Evolutionary conservation across 2,113 vertebrate genomes (phyloP).

Genomic region (Otocyon megalotis): DNA sequence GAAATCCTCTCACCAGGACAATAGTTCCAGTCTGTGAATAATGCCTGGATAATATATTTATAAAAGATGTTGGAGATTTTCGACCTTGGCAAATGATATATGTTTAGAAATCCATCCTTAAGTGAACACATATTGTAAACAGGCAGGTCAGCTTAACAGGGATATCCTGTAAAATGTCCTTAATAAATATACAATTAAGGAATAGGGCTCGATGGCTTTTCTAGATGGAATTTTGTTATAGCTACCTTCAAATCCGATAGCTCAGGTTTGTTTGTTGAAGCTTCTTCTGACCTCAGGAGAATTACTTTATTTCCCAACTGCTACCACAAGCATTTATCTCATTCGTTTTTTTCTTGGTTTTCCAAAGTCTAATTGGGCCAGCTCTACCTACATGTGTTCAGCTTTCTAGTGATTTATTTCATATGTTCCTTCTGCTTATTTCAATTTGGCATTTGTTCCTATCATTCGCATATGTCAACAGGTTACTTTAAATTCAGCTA

Average conservation of each 20-base stretch:
- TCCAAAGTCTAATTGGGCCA: constrained; percentile 82
- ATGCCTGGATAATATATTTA: constrained; percentile 29
- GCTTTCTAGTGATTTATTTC: constrained; percentile 86
- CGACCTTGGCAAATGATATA: constrained; percentile 49
- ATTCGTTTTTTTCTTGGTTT: constrained; percentile 79
- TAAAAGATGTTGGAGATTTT: constrained; percentile 65
- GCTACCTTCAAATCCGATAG: constrained; percentile 46
- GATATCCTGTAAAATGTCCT: constrained; percentile 55
- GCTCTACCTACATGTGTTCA: constrained; percentile 83
- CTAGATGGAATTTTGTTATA: constrained; percentile 60
- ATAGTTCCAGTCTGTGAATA: constrained; percentile 39
- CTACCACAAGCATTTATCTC: constrained; percentile 79
- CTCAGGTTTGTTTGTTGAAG: constrained; percentile 57
- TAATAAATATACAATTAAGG: constrained; percentile 70
- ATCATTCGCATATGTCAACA: constrained; percentile 84
- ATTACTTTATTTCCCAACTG: constrained; percentile 37
- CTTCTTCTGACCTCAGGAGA: constrained; percentile 52
- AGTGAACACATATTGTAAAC: constrained; percentile 74
- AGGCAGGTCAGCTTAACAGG: constrained; percentile 65
- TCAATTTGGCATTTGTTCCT: constrained; percentile 84
- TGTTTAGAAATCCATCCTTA: constrained; percentile 77
- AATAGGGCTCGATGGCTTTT: constrained; percentile 10
- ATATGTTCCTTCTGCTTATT: constrained; percentile 85
- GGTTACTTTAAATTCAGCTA: constrained; percentile 81
- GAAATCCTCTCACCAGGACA: neutral